A percentile compares a stretch with the other conserved stretches of the same genome.
phyloP scores from a whole-genome alignment of 2,888 invertebrate species.

The Diaperis boleti region DNA sequence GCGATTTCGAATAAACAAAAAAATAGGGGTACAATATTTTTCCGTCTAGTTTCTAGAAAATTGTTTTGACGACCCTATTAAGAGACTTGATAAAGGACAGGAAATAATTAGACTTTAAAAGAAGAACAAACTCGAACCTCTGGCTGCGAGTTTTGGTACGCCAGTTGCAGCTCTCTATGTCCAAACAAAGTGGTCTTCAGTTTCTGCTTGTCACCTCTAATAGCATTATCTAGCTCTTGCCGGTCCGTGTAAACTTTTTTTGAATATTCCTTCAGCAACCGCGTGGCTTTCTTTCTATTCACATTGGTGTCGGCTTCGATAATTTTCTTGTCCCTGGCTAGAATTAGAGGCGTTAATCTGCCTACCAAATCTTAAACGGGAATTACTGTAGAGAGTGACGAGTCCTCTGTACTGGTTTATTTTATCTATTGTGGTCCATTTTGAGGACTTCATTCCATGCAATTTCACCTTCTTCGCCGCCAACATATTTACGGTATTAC shows the following conservation, averaged over 20 bases:
- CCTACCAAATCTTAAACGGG: too few species aligned
- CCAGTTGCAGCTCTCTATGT: slow-evolving; percentile 71
- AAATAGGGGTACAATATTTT: too few species aligned
- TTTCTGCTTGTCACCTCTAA: slow-evolving; percentile 72
- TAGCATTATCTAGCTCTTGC: slow-evolving; percentile 70
- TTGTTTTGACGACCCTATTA: too few species aligned
- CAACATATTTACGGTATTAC: slow-evolving; percentile 65
- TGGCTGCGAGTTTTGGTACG: slow-evolving; percentile 67
- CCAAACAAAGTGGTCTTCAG: slow-evolving; percentile 71
- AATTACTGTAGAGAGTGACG: slow-evolving; percentile 74
- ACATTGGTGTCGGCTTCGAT: slow-evolving; percentile 70
- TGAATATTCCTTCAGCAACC: slow-evolving; percentile 70
- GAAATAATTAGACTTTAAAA: too few species aligned
- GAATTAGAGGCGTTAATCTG: too few species aligned
- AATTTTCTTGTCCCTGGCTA: slow-evolving; percentile 74
- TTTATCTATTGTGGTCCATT: slow-evolving; percentile 77
- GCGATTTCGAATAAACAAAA: too few species aligned
- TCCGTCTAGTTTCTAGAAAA: too few species aligned
- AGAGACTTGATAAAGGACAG: too few species aligned
- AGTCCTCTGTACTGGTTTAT: slow-evolving; percentile 76
- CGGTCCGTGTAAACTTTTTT: slow-evolving; percentile 71
- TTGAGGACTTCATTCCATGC: slow-evolving; percentile 74
- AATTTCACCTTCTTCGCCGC: slow-evolving; percentile 71
- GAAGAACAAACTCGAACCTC: too few species aligned
- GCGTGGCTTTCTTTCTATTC: slow-evolving; percentile 68